Evolutionary conservation across 2,113 vertebrate species (phyloP), one percentile per base, ranked within the genome.

Genomic region (Prochilodus magdalenae): DNA sequence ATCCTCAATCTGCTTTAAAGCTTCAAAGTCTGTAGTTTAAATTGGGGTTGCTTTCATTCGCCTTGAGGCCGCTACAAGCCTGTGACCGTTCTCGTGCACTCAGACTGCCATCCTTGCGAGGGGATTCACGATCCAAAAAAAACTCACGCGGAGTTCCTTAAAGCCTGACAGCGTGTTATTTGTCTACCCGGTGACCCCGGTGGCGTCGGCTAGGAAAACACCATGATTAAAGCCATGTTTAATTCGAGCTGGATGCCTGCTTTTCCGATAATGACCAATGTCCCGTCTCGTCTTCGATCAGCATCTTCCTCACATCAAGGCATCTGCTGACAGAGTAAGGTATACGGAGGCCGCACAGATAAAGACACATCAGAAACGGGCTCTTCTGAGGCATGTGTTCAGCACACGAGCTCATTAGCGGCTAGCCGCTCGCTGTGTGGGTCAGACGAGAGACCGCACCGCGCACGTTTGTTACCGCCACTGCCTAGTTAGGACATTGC

Each of bases 361-460:
- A 18, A 78, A 71, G 47, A 40, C 60, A 60, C 76, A 85, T 85
- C 40, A 83, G 80, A 82, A n/a, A 65, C 67, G 10, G 22, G 55
- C 59, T 30, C 49, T 47, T 72, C n/a, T 27, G 33, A 72, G 55
- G 44, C 44, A 60, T 51, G 10, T 59, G 57, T 66, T 80, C 57
- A 40, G 59, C 63, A 29, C 71, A 30, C 33, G 24, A 40, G 44
- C 78, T 86, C 82, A 73, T 86, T 84, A 84, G 49, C 30, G 24
- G 20, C 66, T 65, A 55, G 60, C 53, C 51, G 33, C 82, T 84
- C 51, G 69, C 62, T 51, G 66, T 22, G 57, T 62, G 67, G 74
- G 67, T 73, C 73, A 80, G 51, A 53, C n/a, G 22, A 63, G 26
- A 72, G 62, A 62, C 33, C 13, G 30, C 59, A 24, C 67, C 22